Conservation (phyloP, 2,113 vertebrate species). For the Ciconia stormi region DNA sequence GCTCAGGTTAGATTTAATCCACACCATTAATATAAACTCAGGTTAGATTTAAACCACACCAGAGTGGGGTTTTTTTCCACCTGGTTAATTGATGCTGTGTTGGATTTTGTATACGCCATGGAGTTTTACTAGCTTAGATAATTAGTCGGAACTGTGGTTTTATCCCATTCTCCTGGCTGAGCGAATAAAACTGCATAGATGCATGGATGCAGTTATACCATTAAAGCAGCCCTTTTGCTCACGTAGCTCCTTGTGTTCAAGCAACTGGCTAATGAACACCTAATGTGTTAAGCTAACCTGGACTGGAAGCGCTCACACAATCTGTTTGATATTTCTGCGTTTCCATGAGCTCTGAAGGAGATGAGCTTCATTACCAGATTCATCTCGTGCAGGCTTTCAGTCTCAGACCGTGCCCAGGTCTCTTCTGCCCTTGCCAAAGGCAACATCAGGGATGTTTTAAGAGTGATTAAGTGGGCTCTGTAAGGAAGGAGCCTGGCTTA, state of each 20-base stretch:
- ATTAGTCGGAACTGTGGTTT: not conserved
- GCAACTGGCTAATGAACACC: not conserved
- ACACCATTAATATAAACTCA: too few species aligned
- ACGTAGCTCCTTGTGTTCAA: not conserved
- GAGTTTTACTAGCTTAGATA: not conserved
- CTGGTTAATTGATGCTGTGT: not conserved
- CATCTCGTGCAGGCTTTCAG: not conserved
- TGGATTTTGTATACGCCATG: not conserved
- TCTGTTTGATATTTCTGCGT: not conserved
- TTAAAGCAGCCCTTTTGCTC: not conserved
- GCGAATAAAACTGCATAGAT: not conserved
- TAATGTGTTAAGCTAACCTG: not conserved
- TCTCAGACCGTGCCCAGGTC: not conserved
- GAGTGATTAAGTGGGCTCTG: not conserved
- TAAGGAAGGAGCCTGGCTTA: not conserved
- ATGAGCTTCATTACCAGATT: not conserved
- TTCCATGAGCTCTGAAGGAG: not conserved
- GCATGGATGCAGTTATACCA: too few species aligned
- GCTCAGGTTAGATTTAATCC: not conserved
- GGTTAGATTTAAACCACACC: not conserved
- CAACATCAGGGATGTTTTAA: not conserved
- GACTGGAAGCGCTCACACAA: not conserved
- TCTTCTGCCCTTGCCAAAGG: not conserved
- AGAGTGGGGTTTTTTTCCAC: not conserved
- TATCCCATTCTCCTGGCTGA: not conserved